These are phyloP conservation scores for Pteruthius melanotis DNA, from an alignment of 2,113 vertebrate species.

Conservation along the genomic window DNA sequence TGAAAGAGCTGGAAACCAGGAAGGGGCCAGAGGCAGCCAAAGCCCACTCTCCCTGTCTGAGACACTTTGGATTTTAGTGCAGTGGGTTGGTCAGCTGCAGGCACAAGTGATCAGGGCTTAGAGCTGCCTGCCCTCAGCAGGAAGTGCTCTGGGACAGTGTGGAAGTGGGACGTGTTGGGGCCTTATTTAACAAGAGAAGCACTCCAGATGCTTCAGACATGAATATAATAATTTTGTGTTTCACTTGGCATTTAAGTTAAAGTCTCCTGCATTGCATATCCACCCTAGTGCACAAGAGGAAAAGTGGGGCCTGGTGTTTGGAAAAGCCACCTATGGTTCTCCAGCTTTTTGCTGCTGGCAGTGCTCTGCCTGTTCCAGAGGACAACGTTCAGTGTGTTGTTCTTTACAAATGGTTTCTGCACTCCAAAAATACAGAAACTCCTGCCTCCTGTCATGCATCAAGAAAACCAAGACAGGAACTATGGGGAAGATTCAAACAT, in stretches of 20 bases:
- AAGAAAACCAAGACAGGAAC: neutral
- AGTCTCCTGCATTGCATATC: neutral
- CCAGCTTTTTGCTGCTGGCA: neutral
- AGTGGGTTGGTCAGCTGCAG: neutral
- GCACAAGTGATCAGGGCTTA: neutral
- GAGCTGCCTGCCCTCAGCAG: neutral
- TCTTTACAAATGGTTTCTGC: neutral
- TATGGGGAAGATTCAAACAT: neutral
- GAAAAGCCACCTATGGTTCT: neutral
- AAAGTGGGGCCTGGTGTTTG: neutral
- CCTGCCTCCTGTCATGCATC: neutral
- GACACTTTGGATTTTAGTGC: neutral
- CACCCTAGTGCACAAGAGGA: neutral
- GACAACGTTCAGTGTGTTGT: rapidly evolving
- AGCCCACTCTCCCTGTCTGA: neutral
- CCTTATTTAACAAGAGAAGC: neutral
- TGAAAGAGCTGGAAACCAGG: neutral
- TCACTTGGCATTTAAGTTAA: neutral
- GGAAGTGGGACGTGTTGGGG: neutral
- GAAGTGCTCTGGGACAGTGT: neutral
- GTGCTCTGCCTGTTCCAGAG: neutral
- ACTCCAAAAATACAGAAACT: neutral
- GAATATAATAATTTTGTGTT: neutral
- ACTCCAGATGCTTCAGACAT: neutral
- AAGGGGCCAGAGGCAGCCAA: neutral